Conservation (phyloP, 1,140 invertebrate genomes). For the Forficula auricularia region DNA sequence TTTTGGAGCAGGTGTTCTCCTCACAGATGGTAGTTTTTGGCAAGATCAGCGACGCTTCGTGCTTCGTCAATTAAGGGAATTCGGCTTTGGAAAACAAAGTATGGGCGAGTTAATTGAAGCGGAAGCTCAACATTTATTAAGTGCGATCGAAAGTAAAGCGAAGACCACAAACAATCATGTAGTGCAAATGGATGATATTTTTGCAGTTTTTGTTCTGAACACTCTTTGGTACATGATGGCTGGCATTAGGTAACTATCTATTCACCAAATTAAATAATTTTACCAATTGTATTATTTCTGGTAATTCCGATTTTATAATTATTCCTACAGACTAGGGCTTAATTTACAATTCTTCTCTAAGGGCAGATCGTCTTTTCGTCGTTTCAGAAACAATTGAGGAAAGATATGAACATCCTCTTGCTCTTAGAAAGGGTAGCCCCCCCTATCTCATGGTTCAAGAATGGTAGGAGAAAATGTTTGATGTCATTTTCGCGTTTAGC, state of each 20-base stretch:
- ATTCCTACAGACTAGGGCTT: too few relatives aligned
- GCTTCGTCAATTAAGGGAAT: constrained; percentile 55
- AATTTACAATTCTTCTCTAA: too few relatives aligned
- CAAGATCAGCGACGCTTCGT: constrained; percentile 66
- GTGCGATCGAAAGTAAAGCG: constrained; percentile 31
- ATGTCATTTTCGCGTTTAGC: too few relatives aligned
- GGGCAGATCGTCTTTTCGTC: too few relatives aligned
- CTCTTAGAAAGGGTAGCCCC: too few relatives aligned
- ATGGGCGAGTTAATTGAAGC: constrained; percentile 52
- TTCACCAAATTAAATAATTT: too few relatives aligned
- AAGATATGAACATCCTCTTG: too few relatives aligned
- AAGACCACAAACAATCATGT: constrained; percentile 17
- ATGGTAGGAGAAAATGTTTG: too few relatives aligned
- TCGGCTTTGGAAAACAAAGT: constrained; percentile 58
- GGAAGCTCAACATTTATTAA: constrained; percentile 42
- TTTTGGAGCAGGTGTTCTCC: constrained; percentile 32
- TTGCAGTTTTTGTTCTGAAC: constrained; percentile 34
- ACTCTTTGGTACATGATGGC: constrained; percentile 77
- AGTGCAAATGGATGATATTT: constrained; percentile 10
- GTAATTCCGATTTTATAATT: too few relatives aligned
- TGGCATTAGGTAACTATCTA: constrained; percentile 35
- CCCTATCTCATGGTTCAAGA: too few relatives aligned
- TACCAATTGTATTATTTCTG: too few relatives aligned
- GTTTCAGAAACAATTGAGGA: too few relatives aligned
- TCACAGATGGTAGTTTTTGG: constrained; percentile 65